These are phyloP conservation scores for Porites evermanni DNA, from an alignment of 92 coral and sea anemone species.

Conservation along the genomic window DNA sequence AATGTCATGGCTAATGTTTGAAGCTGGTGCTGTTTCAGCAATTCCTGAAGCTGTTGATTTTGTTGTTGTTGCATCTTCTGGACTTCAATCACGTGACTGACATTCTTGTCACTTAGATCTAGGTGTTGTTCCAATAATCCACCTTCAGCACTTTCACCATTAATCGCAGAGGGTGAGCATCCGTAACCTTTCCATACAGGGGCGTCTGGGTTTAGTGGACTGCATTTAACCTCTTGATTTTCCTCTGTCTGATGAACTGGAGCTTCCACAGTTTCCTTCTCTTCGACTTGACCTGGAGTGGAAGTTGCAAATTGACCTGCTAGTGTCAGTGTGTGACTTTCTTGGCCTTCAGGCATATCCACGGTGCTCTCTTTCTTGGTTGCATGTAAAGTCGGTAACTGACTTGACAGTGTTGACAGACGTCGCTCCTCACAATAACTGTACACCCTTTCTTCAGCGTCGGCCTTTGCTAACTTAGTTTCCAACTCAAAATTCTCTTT, in stretches of 20 bases:
- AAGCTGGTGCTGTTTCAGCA: constrained; percentile 39
- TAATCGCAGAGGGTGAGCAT: neutral
- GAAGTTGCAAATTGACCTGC: constrained; percentile 12
- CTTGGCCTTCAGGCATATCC: constrained; percentile 1
- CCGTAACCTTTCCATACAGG: neutral
- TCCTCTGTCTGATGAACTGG: neutral
- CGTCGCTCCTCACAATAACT: too few relatives aligned
- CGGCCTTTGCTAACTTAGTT: too few relatives aligned
- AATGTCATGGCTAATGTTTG: constrained; percentile 65
- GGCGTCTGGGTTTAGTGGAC: constrained; percentile 14
- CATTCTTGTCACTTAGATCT: constrained; percentile 25
- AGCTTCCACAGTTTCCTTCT: neutral
- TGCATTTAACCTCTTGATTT: neutral
- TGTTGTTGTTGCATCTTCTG: constrained; percentile 44
- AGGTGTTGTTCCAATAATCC: constrained; percentile 13
- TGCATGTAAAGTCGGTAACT: constrained; percentile 9
- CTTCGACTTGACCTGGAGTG: constrained; percentile 17
- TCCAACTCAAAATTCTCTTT: too few relatives aligned
- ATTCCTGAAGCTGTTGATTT: constrained; percentile 37
- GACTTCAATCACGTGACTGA: constrained; percentile 25
- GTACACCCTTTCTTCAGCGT: too few relatives aligned
- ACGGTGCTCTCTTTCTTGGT: constrained; percentile 1
- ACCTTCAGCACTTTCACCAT: neutral
- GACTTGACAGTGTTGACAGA: neutral
- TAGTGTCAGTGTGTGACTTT: constrained; percentile 27